These are phyloP conservation scores for Gastrophysa polygoni DNA, from an alignment of 2,888 invertebrate genomes.

Conservation along the genomic window DNA sequence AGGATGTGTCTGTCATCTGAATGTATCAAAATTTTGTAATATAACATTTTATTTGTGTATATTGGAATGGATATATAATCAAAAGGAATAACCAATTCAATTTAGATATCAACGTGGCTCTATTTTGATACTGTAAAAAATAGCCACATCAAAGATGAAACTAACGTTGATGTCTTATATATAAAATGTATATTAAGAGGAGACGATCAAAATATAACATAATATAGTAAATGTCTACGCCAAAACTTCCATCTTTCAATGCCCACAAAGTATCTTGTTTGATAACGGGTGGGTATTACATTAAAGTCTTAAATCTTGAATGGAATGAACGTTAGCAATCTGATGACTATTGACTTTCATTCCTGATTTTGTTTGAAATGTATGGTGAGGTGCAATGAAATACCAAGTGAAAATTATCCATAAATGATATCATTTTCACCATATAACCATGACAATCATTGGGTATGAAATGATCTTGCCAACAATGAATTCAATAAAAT, in stretches of 20 bases:
- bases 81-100: slow-evolving; percentile 36
- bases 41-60: slow-evolving; percentile 36
- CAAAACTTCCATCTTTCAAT: background rate
- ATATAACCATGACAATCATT: slow-evolving; percentile 28
- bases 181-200: slow-evolving; percentile 25
- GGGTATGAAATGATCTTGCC: slow-evolving; percentile 14
- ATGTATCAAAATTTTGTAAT: slow-evolving; percentile 35
- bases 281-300: background rate
- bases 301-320: background rate
- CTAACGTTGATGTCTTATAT: slow-evolving; percentile 35
- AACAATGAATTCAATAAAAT: slow-evolving; percentile 14
- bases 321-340: background rate
- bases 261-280: background rate
- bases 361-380: background rate
- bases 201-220: slow-evolving; percentile 22
- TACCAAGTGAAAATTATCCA: background rate
- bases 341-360: background rate
- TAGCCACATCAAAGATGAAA: slow-evolving; percentile 35
- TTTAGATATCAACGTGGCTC: slow-evolving; percentile 35
- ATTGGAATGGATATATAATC: slow-evolving; percentile 34
- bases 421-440: background rate
- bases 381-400: background rate
- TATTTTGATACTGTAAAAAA: slow-evolving; percentile 39
- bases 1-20: slow-evolving; percentile 28
- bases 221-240: background rate